Conservation (phyloP, 1,140 invertebrate genomes). For the Eupeodes corollae region DNA sequence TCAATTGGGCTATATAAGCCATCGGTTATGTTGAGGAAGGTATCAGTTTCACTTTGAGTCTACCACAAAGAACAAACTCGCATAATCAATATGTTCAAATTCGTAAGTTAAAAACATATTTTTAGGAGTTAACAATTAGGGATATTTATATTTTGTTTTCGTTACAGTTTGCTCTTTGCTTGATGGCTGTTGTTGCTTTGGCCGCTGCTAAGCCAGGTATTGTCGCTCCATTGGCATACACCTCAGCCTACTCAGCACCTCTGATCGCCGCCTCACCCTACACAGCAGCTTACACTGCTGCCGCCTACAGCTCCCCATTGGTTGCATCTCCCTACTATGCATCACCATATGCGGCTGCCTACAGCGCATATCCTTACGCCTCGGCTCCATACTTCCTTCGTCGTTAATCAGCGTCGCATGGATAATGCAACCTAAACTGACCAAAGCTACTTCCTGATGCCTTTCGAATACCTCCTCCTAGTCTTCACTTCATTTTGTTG, state of each 20-base stretch:
- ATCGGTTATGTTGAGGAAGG: too few species aligned
- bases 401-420: neutral
- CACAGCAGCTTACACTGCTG: neutral
- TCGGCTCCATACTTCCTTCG: slow-evolving; percentile 7
- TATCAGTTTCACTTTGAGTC: too few species aligned
- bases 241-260: slow-evolving; percentile 10
- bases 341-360: slow-evolving; percentile 18
- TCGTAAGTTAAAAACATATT: slow-evolving; percentile 19
- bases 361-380: slow-evolving; percentile 25
- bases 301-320: slow-evolving; percentile 4
- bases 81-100: slow-evolving; percentile 32
- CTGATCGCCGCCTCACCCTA: slow-evolving; percentile 10
- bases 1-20: too few species aligned
- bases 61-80: slow-evolving; percentile 7
- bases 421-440: neutral
- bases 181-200: slow-evolving; percentile 26
- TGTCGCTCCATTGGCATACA: slow-evolving; percentile 17
- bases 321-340: slow-evolving; percentile 10
- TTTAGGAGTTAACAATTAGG: neutral
- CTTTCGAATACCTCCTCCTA: too few species aligned
- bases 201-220: slow-evolving; percentile 28
- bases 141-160: slow-evolving; percentile 1
- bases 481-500: too few species aligned
- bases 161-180: slow-evolving; percentile 24
- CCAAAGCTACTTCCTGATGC: too few species aligned